phyloP scores from a whole-genome alignment of 2,113 vertebrate species.

The Numenius arquata region DNA sequence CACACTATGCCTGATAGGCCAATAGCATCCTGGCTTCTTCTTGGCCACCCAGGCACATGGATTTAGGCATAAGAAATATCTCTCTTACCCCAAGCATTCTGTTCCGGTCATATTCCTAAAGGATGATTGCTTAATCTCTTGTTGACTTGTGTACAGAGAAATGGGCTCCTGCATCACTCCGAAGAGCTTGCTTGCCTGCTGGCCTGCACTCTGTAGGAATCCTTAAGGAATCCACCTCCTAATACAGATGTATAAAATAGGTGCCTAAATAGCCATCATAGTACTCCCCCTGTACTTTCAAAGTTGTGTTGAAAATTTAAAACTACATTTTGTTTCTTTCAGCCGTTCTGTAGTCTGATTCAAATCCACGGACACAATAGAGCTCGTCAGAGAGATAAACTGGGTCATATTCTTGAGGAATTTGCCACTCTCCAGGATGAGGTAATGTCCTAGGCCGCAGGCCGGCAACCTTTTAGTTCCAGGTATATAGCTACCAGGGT shows the following conservation, averaged over 20 bases:
- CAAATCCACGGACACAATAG: slow-evolving; percentile 99
- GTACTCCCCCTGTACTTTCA: background rate
- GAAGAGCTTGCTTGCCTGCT: background rate
- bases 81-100: background rate
- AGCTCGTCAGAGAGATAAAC: slow-evolving; percentile 96
- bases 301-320: background rate
- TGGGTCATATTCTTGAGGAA: slow-evolving; percentile 97
- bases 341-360: slow-evolving; percentile 98
- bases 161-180: background rate
- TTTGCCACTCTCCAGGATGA: slow-evolving; percentile 98
- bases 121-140: background rate
- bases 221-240: background rate
- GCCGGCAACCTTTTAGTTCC: background rate
- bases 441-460: slow-evolving; percentile 71
- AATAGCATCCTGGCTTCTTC: too few species aligned
- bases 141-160: background rate
- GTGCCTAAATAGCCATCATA: background rate
- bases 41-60: background rate
- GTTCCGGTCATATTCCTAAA: background rate
- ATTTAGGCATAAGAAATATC: background rate
- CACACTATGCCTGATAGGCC: background rate
- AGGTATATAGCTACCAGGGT: background rate
- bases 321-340: background rate
- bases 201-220: background rate
- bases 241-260: background rate